These are phyloP conservation scores for Bucco capensis DNA, from an alignment of 2,113 vertebrate genomes.

Conservation along the genomic window DNA sequence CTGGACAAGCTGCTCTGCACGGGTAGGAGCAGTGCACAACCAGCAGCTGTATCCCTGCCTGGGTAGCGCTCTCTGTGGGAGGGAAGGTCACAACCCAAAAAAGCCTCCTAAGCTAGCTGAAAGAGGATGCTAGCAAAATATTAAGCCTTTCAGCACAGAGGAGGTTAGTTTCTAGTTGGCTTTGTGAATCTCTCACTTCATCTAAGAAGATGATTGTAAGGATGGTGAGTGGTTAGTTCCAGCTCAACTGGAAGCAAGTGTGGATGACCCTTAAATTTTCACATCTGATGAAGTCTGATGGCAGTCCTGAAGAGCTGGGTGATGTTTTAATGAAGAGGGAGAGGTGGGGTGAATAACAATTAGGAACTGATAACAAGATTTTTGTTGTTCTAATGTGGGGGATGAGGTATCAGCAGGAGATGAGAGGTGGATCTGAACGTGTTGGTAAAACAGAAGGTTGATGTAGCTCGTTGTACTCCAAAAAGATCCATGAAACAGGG, in stretches of 20 bases:
- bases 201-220: not conserved
- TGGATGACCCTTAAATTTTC: not conserved
- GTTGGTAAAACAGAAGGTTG: not conserved
- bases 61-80: not conserved
- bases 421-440: not conserved
- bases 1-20: not conserved
- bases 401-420: not conserved
- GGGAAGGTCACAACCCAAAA: not conserved
- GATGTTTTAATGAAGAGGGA: not conserved
- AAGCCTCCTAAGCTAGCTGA: not conserved
- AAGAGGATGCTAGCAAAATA: not conserved
- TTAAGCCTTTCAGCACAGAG: not conserved
- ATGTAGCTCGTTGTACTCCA: not conserved
- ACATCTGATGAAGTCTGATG: not conserved
- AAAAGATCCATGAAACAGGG: not conserved
- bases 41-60: not conserved
- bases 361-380: not conserved
- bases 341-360: not conserved
- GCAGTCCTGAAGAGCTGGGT: not conserved
- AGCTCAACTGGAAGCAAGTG: not conserved
- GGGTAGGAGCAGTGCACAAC: not conserved
- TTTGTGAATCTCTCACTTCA: not conserved
- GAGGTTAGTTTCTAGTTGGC: fast-evolving
- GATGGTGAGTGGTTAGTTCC: not conserved
- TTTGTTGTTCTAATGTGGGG: not conserved